Conservation (phyloP, 2,113 vertebrate genomes). For the Thinocorus orbignyianus region DNA sequence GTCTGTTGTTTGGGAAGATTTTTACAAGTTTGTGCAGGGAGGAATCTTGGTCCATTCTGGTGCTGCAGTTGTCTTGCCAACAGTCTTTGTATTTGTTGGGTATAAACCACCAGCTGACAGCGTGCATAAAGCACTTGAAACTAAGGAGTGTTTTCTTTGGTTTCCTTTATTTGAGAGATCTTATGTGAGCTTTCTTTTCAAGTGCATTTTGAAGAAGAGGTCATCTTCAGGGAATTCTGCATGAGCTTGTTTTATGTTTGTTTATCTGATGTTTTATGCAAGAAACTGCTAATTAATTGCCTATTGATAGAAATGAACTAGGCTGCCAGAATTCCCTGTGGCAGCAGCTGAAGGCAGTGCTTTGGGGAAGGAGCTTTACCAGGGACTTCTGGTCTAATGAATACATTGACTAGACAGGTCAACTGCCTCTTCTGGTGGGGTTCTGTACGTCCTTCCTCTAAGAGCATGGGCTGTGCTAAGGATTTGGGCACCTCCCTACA, state of each 20-base stretch:
- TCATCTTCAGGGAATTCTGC: neutral
- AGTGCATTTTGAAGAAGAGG: constrained; percentile 15
- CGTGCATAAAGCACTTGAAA: neutral
- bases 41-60: neutral
- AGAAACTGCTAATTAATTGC: constrained; percentile 55
- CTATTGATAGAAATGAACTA: constrained; percentile 19
- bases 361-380: neutral
- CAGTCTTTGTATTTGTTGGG: neutral
- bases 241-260: constrained; percentile 28
- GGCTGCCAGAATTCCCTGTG: constrained; percentile 5
- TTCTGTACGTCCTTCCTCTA: neutral
- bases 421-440: neutral
- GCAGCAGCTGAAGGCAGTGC: neutral
- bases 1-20: neutral
- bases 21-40: neutral
- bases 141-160: neutral
- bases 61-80: neutral
- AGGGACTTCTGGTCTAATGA: neutral
- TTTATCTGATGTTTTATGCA: constrained; percentile 9
- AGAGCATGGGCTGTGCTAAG: neutral
- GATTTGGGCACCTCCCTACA: fast-evolving
- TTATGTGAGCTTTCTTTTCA: neutral
- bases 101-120: neutral
- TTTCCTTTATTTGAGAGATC: neutral
- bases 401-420: neutral